Base-by-base conservation (phyloP, 2,888 invertebrate genomes). In the Xiphydria camelus region DNA sequence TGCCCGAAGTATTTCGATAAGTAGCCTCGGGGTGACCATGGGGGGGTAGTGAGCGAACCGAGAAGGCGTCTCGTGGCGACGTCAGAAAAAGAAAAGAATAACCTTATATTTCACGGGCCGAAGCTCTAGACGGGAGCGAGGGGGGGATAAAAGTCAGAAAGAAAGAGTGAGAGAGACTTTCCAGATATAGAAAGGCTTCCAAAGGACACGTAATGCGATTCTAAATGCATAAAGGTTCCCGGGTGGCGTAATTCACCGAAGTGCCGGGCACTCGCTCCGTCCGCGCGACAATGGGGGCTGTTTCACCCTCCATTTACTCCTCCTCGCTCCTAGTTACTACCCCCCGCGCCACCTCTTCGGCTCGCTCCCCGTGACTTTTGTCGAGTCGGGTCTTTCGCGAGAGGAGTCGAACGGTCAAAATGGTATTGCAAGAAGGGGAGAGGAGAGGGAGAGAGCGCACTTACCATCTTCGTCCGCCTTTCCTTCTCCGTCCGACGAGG, bases 401-500 rank as follows among this genome's bases (percentile, higher is more conserved):
- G 15, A 29, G 29, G 12, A 29, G n/a, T n/a, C n/a, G n/a, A n/a
- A n/a, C n/a, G n/a, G n/a, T n/a, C n/a, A n/a, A n/a, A n/a, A n/a
- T n/a, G n/a, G n/a, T n/a, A n/a, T n/a, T n/a, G n/a, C n/a, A n/a
- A n/a, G n/a, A n/a, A n/a, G n/a, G n/a, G n/a, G n/a, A n/a, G n/a
- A n/a, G n/a, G n/a, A n/a, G n/a, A n/a, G n/a, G n/a, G n/a, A n/a
- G 29, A 14, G 14, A 5, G 14, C 6, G 29, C 32, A 61, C 68
- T 66, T 59, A 73, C 73, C 69, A 39, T 71, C 66, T 33, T 64
- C 64, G 23, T 68, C 71, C 9, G 64, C 49, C 49, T 73, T 75
- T 37, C 55, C 70, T 33, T 75, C 75, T 38, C 66, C 59, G 49
- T 75, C 75, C 12, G 73, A 73, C n/a, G 66, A 66, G 42, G 71